These are phyloP conservation scores for Eidolon dupreanum DNA, from an alignment of 2,797 vertebrate genomes.

Conservation along the genomic window DNA sequence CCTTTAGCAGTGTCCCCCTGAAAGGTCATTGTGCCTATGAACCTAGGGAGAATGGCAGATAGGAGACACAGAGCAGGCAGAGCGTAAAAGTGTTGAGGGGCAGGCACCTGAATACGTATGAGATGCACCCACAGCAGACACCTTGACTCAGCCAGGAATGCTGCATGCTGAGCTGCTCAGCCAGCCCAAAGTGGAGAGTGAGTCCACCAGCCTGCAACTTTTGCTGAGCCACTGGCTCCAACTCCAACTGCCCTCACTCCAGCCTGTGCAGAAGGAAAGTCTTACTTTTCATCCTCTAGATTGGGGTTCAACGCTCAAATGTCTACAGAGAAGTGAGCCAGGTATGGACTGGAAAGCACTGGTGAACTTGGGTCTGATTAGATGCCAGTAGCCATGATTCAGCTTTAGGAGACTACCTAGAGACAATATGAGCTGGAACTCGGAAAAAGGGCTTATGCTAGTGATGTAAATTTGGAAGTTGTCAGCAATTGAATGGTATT, in stretches of 20 bases:
- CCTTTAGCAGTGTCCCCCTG: not conserved
- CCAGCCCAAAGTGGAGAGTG: not conserved
- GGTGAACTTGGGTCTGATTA: not conserved
- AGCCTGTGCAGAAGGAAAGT: not conserved
- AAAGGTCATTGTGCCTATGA: not conserved
- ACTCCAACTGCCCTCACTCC: not conserved
- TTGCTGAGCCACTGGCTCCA: not conserved
- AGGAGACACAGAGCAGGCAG: not conserved
- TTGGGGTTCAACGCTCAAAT: not conserved
- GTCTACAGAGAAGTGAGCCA: constrained; percentile 9
- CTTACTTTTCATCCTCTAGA: not conserved
- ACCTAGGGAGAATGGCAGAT: not conserved
- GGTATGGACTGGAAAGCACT: not conserved
- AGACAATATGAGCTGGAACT: not conserved
- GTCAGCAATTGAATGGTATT: not conserved
- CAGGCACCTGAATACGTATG: not conserved
- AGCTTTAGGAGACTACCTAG: not conserved
- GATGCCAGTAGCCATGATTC: not conserved
- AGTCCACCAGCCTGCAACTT: not conserved
- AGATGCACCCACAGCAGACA: not conserved
- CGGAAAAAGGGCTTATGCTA: not conserved
- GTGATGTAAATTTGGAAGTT: constrained; percentile 1
- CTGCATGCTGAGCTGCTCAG: not conserved
- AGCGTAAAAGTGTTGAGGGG: not conserved
- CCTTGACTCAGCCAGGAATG: not conserved